Evolutionary conservation across 2,113 vertebrate genomes (phyloP).

Genomic region (Oreotrochilus melanogaster): DNA sequence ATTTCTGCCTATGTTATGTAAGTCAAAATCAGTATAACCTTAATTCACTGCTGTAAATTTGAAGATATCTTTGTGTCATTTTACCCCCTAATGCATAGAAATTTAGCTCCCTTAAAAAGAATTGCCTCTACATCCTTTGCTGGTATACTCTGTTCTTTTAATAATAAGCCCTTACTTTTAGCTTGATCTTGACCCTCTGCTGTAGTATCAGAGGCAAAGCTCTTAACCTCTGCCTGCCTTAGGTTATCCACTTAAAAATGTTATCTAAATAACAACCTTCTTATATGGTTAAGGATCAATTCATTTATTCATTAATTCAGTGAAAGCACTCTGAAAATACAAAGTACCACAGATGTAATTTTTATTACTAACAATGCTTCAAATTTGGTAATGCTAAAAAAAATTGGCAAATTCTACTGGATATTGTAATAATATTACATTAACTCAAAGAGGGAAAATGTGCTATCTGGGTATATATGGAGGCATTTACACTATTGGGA

Average conservation of each 20-base stretch:
- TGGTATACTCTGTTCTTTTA: background rate
- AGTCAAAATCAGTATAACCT: background rate
- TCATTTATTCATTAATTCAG: constrained; percentile 28
- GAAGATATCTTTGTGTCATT: background rate
- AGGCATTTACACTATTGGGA: rapidly evolving
- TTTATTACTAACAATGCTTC: background rate
- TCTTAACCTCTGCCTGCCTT: background rate
- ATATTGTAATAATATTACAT: background rate
- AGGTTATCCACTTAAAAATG: background rate
- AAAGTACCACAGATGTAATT: background rate
- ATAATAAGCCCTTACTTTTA: background rate
- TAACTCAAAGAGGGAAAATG: background rate
- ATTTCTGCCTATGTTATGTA: background rate
- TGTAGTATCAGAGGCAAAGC: background rate
- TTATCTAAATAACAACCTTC: background rate
- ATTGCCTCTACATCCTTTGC: background rate
- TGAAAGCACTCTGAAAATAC: background rate
- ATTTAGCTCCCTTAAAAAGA: background rate
- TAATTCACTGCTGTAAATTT: background rate
- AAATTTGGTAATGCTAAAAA: background rate
- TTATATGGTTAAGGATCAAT: constrained; percentile 5
- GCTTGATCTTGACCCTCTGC: background rate
- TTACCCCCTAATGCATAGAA: background rate
- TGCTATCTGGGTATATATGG: rapidly evolving
- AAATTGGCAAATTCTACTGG: background rate